Evolutionary conservation across 2,797 vertebrate genomes (phyloP).

Genomic region (Acanthopagrus latus): DNA sequence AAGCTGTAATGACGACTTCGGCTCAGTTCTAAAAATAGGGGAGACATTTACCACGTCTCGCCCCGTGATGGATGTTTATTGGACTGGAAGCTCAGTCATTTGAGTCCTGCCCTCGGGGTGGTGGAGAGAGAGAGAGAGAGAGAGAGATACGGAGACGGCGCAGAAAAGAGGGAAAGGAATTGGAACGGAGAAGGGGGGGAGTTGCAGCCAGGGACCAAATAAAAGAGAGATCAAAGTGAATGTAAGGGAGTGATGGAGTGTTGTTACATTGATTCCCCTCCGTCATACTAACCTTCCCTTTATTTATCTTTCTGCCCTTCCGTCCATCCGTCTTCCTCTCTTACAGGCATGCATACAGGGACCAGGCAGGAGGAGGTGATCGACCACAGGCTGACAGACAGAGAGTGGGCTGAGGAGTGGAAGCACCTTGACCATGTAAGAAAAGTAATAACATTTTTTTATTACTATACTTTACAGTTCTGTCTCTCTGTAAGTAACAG

Average conservation of each 20-base stretch:
- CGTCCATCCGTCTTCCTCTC: conserved; percentile 1
- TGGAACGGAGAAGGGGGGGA: conserved; percentile 38
- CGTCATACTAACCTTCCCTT: conserved; percentile 53
- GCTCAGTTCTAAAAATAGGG: conserved; percentile 80
- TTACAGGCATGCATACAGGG: conserved; percentile 88
- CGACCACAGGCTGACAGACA: conserved; percentile 97
- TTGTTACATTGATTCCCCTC: conserved; percentile 31
- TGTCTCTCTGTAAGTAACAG: conserved; percentile 66
- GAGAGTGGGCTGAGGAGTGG: conserved; percentile 99
- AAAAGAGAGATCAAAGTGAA: conserved; percentile 31
- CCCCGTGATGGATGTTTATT: conserved; percentile 80
- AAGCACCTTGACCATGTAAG: conserved; percentile 99
- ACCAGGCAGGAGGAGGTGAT: conserved; percentile 96
- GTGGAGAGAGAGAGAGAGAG: conserved; percentile 27
- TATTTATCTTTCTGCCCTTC: conserved; percentile 48
- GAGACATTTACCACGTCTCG: conserved; percentile 73
- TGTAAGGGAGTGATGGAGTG: conserved; percentile 30
- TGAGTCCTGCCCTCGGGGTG: conserved; percentile 61
- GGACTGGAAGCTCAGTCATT: conserved; percentile 72
- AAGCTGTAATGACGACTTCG: conserved; percentile 60
- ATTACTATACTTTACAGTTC: conserved; percentile 82
- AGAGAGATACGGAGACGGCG: conserved; percentile 45
- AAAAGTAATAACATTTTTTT: conserved; percentile 88
- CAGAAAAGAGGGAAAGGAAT: conserved; percentile 41
- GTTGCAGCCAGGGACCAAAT: conserved; percentile 29